Base-by-base conservation (phyloP, 2,797 vertebrate genomes). In the Hydrocynus forskahlii region DNA sequence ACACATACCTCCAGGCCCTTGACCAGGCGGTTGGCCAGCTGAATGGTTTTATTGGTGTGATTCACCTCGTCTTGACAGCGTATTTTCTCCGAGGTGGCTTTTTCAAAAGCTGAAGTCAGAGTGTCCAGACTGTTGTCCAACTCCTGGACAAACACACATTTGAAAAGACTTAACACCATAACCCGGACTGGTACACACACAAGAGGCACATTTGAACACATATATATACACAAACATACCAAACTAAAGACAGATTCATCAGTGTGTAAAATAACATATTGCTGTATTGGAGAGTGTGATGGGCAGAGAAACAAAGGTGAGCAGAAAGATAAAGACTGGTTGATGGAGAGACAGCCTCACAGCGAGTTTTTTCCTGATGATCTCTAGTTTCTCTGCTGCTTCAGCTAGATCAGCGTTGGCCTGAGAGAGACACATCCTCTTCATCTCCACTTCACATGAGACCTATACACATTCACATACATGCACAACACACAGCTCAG, bases 21-120 rank as follows among this genome's bases (percentile, higher is more conserved):
- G 87, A 96, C 97, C 92, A 98, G 96, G 89, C 98, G 96, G 93
- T 97, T 97, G 93, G 97, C 97, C 87, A 96, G 94, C 90, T 97
- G 96, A 92, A 97, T 97, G 88, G 97, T 97, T 92, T 96, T 97
- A 94, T 97, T 98, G 91, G 96, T 97, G 93, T 90, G 92, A 94
- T 98, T 98, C 90, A 98, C 97, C 92, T 97, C 96, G 84, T 97
- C 96, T 88, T 96, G 96, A 93, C 96, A 96, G 89, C 91, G 88
- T 83, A 98, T 93, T 92, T 97, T 97, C 93, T 97, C 97, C 80
- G 95, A 94, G 80, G 96, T 95, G 87, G 96, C 96, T 87, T 91
- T 97, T 91, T 95, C 93, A 92, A 95, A 98, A 14, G 92, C 94
- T 75, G 88, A 85, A 78, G 94, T 95, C 86, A 96, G 92, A 86